phyloP scores from a whole-genome alignment of 2,888 invertebrate species.

The Campoplex nolae region DNA sequence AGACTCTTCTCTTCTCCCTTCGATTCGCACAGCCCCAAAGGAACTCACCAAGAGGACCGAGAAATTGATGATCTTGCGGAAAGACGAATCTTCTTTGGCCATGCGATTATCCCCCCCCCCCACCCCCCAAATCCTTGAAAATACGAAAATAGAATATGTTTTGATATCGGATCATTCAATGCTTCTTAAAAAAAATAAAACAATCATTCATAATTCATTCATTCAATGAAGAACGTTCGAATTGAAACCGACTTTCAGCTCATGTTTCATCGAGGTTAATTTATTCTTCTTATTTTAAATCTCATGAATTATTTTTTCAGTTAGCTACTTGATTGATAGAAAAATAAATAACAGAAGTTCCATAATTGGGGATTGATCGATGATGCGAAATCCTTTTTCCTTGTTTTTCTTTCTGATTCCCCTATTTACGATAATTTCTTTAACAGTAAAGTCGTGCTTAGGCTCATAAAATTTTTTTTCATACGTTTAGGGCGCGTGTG shows the following conservation, averaged over 20 bases:
- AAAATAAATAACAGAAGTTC: background rate
- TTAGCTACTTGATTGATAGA: background rate
- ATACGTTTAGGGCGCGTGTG: background rate
- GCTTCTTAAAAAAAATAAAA: background rate
- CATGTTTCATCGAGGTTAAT: no score
- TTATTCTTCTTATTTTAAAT: no score
- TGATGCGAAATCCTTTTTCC: background rate
- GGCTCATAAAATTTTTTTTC: background rate
- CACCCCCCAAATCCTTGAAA: background rate
- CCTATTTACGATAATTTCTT: background rate
- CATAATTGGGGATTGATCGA: background rate
- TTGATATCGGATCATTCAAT: background rate
- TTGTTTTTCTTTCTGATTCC: background rate
- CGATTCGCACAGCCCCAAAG: conserved; percentile 33
- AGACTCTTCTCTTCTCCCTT: conserved; percentile 19
- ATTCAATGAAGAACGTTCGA: no score
- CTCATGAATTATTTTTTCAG: no score
- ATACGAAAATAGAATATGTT: no score
- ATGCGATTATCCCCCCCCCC: conserved; percentile 51
- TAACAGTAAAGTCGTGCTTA: background rate
- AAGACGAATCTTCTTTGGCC: conserved; percentile 58
- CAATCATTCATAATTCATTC: background rate
- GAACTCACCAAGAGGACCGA: conserved; percentile 52
- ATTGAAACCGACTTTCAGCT: no score
- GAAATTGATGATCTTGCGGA: conserved; percentile 54